These are phyloP conservation scores for Cercopithecus mona DNA, from an alignment of 2,113 vertebrate genomes.

Conservation along the genomic window DNA sequence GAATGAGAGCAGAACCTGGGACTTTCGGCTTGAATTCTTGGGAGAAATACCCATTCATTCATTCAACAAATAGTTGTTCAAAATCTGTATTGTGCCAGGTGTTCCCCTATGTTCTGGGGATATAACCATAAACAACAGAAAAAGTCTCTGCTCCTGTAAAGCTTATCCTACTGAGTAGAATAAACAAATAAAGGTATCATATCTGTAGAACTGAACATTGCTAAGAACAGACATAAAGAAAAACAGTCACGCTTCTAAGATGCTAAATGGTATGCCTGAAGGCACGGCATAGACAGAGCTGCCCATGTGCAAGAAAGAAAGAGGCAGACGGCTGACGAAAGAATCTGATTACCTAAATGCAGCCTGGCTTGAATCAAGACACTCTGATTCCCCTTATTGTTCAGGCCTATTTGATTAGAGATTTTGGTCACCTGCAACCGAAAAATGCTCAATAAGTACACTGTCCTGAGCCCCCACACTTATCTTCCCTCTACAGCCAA, in stretches of 20 bases:
- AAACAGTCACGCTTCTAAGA: neutral
- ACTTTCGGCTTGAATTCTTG: neutral
- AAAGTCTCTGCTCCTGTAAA: neutral
- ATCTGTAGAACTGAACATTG: neutral
- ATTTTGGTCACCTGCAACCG: neutral
- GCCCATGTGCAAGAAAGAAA: neutral
- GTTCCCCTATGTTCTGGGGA: neutral
- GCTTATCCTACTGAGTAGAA: neutral
- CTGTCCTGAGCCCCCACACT: neutral
- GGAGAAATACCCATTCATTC: neutral
- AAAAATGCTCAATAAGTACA: neutral
- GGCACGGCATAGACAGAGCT: neutral
- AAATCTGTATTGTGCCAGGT: neutral
- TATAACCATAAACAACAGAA: neutral
- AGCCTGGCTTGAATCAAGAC: neutral
- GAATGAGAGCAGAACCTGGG: neutral
- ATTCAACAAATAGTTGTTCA: neutral
- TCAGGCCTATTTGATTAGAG: neutral
- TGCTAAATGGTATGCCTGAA: neutral
- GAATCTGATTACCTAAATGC: neutral
- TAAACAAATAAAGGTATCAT: neutral
- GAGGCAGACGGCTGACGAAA: neutral
- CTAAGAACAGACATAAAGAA: neutral
- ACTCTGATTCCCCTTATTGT: neutral
- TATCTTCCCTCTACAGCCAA: neutral